These are phyloP conservation scores for Zeugodacus cucurbitae DNA, from an alignment of 1,140 invertebrate species.

Conservation along the genomic window DNA sequence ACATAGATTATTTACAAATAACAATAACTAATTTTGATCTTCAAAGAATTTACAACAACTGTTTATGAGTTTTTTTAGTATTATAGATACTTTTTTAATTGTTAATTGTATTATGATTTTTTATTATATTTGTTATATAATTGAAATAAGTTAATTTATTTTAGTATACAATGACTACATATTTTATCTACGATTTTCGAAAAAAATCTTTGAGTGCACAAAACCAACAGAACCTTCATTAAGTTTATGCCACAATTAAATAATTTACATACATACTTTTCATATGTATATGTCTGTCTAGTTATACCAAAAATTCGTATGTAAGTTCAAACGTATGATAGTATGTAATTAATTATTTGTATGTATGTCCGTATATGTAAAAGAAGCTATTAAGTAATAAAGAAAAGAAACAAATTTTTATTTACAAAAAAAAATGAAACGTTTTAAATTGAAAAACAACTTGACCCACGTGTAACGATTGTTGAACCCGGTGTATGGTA, in stretches of 20 bases:
- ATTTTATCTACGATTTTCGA: not conserved
- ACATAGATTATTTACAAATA: no score
- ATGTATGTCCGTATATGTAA: not conserved
- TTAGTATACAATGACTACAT: not conserved
- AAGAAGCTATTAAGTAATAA: conserved; percentile 8
- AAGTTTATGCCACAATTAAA: not conserved
- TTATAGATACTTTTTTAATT: not conserved
- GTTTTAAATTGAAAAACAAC: not conserved
- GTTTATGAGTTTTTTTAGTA: not conserved
- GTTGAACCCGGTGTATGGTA: no score
- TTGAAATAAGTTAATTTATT: not conserved
- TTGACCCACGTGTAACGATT: no score
- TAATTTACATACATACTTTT: not conserved
- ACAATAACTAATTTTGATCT: no score
- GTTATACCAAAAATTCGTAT: not conserved
- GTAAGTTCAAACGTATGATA: not conserved
- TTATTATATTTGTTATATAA: not conserved
- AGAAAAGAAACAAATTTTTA: not conserved
- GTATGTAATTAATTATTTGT: not conserved
- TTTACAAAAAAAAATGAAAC: not conserved
- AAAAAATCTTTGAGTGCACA: not conserved
- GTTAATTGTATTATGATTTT: not conserved
- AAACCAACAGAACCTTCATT: not conserved
- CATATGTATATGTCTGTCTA: not conserved
- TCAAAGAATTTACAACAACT: no score